Conservation (phyloP, 2,888 invertebrate genomes). For the Hedya salicella region DNA sequence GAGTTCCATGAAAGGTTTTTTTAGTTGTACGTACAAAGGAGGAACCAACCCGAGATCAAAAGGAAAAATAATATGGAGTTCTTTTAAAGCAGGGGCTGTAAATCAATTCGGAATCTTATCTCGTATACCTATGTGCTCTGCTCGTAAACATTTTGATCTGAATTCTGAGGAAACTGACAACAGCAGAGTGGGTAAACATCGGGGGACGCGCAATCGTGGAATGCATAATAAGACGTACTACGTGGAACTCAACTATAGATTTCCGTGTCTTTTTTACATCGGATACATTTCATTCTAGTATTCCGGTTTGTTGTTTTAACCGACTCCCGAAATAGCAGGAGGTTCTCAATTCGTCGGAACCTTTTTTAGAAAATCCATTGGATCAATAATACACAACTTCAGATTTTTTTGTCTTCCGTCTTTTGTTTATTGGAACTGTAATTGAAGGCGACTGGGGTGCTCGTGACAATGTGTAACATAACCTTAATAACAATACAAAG, state of each 20-base stretch:
- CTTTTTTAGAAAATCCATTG: too few relatives aligned
- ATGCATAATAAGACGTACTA: slow-evolving; percentile 57
- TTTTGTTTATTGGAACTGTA: too few relatives aligned
- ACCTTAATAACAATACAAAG: too few relatives aligned
- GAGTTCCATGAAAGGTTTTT: slow-evolving; percentile 26
- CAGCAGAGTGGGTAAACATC: slow-evolving; percentile 52
- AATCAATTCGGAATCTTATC: slow-evolving; percentile 51
- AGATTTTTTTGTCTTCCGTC: too few relatives aligned
- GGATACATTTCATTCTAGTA: neutral
- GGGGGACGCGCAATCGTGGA: slow-evolving; percentile 54
- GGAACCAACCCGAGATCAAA: slow-evolving; percentile 35
- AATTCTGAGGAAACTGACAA: slow-evolving; percentile 53
- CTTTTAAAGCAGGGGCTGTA: slow-evolving; percentile 38
- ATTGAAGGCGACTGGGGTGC: too few relatives aligned
- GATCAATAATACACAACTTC: too few relatives aligned
- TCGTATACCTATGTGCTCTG: slow-evolving; percentile 48
- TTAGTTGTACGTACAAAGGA: slow-evolving; percentile 35
- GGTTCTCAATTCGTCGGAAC: too few relatives aligned
- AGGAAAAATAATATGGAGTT: slow-evolving; percentile 38
- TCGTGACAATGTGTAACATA: too few relatives aligned
- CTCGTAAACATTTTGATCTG: slow-evolving; percentile 54
- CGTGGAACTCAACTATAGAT: slow-evolving; percentile 44
- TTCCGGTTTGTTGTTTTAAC: neutral
- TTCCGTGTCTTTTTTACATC: slow-evolving; percentile 21
- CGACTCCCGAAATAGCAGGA: too few relatives aligned